Conservation (phyloP, 2,797 vertebrate species). For the Notolepis coatsorum region DNA sequence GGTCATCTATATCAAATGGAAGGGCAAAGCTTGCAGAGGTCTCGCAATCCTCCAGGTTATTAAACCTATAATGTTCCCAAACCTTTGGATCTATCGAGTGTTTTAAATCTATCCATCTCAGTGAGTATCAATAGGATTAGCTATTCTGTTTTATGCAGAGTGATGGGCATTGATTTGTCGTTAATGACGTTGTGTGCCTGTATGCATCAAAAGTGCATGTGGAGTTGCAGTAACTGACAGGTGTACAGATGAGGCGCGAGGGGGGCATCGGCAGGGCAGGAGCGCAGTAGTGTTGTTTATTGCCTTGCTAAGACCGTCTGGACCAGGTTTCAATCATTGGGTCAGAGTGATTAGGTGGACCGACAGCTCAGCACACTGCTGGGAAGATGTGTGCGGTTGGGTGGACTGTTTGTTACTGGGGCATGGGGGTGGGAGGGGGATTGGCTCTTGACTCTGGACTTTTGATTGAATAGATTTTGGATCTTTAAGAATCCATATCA, state of each 20-base stretch:
- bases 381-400: not conserved
- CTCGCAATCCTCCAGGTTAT: not conserved
- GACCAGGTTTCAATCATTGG: not conserved
- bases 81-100: too few species aligned
- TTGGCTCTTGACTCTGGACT: not conserved
- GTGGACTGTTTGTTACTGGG: not conserved
- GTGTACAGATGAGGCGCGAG: conserved; percentile 13
- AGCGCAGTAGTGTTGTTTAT: conserved; percentile 4
- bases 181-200: conserved; percentile 8
- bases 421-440: not conserved
- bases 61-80: too few species aligned
- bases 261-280: not conserved
- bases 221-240: conserved; percentile 7
- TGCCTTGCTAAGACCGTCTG: conserved; percentile 13
- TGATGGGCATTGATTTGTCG: conserved; percentile 24
- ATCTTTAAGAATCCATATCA: too few species aligned
- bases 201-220: conserved; percentile 6
- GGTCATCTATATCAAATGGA: not conserved
- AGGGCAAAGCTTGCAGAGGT: not conserved
- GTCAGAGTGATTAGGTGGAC: conserved; percentile 6
- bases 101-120: not conserved
- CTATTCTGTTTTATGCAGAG: conserved; percentile 21
- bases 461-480: too few species aligned
- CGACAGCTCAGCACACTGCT: conserved; percentile 15
- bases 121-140: conserved; percentile 12